phyloP scores from a whole-genome alignment of 2,888 invertebrate genomes.

The Mechanitis messenoides region DNA sequence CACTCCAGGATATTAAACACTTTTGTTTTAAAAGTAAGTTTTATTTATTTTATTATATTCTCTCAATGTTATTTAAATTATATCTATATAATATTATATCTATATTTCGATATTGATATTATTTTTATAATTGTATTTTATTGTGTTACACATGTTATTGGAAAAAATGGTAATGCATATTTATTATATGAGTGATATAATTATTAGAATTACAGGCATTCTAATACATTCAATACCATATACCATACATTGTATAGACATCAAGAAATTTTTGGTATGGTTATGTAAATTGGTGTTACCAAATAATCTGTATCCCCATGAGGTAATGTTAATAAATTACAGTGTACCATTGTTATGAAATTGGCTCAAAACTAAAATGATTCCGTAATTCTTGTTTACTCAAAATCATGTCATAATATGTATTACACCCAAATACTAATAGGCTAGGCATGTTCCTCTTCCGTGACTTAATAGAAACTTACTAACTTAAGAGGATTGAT shows the following conservation, averaged over 20 bases:
- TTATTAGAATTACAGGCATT: no score
- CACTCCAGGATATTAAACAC: constrained; percentile 5
- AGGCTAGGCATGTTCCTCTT: constrained; percentile 1
- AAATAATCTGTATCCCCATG: neutral
- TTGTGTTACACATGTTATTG: neutral
- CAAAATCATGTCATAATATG: constrained; percentile 9
- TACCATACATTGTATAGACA: neutral
- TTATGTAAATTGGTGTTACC: neutral
- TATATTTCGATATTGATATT: neutral
- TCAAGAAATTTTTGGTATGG: neutral
- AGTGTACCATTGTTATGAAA: constrained; percentile 3
- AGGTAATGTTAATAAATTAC: neutral
- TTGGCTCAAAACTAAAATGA: constrained; percentile 5
- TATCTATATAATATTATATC: neutral
- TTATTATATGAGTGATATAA: no score
- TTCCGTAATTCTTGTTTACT: constrained; percentile 9
- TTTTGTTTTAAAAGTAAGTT: constrained; percentile 9
- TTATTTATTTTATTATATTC: neutral
- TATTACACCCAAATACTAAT: constrained; percentile 9
- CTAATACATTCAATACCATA: neutral
- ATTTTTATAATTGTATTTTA: neutral
- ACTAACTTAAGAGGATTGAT: neutral
- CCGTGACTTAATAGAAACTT: constrained; percentile 10
- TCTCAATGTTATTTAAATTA: neutral
- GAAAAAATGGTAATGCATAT: neutral